Evolutionary conservation across 2,113 vertebrate species (phyloP), one percentile per base, ranked within the genome.

Genomic region (Nyctibius bracteatus): DNA sequence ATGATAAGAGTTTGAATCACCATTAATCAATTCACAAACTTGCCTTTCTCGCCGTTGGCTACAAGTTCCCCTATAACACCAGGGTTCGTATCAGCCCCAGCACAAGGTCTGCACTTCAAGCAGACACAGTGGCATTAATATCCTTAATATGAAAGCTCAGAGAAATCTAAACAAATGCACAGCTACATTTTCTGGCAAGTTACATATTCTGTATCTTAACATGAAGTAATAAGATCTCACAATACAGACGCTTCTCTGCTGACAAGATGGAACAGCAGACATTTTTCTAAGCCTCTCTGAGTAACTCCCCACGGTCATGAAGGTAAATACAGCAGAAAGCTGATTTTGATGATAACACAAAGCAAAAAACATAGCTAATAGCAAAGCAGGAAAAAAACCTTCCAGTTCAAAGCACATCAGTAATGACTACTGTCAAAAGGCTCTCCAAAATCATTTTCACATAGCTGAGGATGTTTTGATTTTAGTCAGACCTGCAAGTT

Each of bases 381-480:
- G 95, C 92, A 94, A 92, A 92, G 77, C 2, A 95, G 87, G 14
- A 86, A 93, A 85, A 96, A 92, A 41, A 6, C 6, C 85, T 95
- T 96, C 84, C 92, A 92, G 93, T 94, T 94, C 96, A 94, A 95
- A 97, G 94, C 86, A 96, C 88, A 91, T 91, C 87, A 80, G 41
- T 95, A 94, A 94, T 72, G 87, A 77, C 35, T 96, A 74, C 82
- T 88, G 94, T 86, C 91, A 96, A 95, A 92, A 94, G 93, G 83
- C 78, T 94, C 71, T 93, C 83, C 91, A 78, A 90, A 94, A 57
- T 83, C 82, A 70, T 93, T 74, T 90, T 82, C 61, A 92, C 43
- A 20, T 46, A 84, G 82, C 82, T 83, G 43, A 90, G 75, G n/a
- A 92, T 44, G 52, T 86, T 95, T 92, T 78, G 55, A 59, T 88